phyloP scores from a whole-genome alignment of 2,113 vertebrate genomes.

The Willisornis vidua region DNA sequence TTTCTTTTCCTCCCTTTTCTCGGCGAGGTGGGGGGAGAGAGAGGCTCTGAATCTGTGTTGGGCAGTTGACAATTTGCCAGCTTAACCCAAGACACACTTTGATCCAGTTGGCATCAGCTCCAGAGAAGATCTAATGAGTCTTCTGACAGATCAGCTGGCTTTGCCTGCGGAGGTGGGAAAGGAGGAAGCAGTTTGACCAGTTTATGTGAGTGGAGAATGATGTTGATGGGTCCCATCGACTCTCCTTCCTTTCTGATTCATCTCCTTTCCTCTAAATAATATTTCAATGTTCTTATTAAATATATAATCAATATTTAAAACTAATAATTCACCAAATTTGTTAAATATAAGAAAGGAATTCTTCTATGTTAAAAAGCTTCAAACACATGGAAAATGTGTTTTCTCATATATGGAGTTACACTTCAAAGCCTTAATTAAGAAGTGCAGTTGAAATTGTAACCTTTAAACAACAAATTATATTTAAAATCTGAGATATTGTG shows the following conservation, averaged over 20 bases:
- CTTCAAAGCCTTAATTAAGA: background rate
- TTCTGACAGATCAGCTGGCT: background rate
- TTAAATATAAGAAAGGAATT: background rate
- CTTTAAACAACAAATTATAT: background rate
- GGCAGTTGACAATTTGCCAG: no score
- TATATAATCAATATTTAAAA: background rate
- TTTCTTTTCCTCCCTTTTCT: no score
- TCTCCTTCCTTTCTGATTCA: background rate
- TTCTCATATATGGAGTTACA: background rate
- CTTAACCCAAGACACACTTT: background rate
- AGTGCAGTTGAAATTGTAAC: background rate
- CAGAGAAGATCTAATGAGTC: background rate
- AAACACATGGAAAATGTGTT: background rate
- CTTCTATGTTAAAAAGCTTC: background rate
- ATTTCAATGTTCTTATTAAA: background rate
- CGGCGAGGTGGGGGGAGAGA: no score
- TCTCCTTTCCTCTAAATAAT: background rate
- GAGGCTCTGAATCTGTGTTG: no score
- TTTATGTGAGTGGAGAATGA: accelerated
- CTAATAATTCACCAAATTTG: background rate
- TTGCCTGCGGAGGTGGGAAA: background rate
- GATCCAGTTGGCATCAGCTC: background rate
- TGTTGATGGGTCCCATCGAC: background rate
- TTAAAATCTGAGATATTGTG: background rate
- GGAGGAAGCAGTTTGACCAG: background rate